A percentile compares a stretch with the other conserved stretches of the same genome.
phyloP scores from a whole-genome alignment of 2,888 invertebrate species.

The Eupithecia dodoneata region DNA sequence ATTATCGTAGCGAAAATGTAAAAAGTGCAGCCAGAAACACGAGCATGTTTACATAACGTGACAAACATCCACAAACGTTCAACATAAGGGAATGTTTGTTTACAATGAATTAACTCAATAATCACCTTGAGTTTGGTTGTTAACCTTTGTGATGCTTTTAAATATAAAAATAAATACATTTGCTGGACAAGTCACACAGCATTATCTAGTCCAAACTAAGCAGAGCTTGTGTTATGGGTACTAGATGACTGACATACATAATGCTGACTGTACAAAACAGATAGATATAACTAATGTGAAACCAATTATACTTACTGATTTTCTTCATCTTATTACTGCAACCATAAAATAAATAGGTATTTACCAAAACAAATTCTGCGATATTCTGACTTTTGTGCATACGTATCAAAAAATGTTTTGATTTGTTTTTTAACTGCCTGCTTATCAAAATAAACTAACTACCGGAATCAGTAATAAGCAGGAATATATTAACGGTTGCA shows the following conservation, averaged over 20 bases:
- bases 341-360: neutral
- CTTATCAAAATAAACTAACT: neutral
- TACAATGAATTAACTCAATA: neutral
- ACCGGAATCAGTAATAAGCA: neutral
- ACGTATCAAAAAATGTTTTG: neutral
- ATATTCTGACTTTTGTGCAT: neutral
- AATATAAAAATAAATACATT: too few species aligned
- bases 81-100: neutral
- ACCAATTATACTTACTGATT: neutral
- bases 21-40: neutral
- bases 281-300: neutral
- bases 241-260: too few species aligned
- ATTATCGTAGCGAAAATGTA: neutral
- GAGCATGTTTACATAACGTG: conserved; percentile 3
- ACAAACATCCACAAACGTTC: neutral
- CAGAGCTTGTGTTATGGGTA: too few species aligned
- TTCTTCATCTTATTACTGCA: neutral
- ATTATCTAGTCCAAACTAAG: too few species aligned
- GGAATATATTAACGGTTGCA: conserved; percentile 45
- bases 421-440: neutral
- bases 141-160: conserved; percentile 2
- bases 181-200: too few species aligned
- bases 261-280: too few species aligned
- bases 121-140: neutral
- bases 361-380: neutral